These are phyloP conservation scores for Gallinago stenura DNA, from an alignment of 2,797 vertebrate genomes.

Conservation along the genomic window DNA sequence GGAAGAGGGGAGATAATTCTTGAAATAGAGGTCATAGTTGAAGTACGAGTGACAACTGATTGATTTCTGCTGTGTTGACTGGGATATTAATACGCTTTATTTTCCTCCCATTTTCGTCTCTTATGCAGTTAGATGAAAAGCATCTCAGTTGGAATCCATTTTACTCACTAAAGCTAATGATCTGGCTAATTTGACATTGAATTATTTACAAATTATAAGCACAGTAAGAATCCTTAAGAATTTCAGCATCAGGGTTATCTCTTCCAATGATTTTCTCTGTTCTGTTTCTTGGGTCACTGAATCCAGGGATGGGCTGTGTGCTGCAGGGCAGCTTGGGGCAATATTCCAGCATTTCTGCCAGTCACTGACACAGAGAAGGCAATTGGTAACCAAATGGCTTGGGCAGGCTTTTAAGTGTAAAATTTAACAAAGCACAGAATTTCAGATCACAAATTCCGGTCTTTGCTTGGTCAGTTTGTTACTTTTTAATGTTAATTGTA, in stretches of 20 bases:
- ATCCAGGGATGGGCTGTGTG: not conserved
- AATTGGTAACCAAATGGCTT: not conserved
- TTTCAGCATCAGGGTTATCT: not conserved
- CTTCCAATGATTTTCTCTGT: not conserved
- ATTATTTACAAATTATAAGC: not conserved
- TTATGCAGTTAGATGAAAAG: not conserved
- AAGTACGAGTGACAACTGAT: not conserved
- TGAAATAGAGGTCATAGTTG: not conserved
- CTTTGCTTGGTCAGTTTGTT: not conserved
- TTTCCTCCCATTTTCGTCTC: not conserved
- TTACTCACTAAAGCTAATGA: not conserved
- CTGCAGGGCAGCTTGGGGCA: not conserved
- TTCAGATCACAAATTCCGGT: not conserved
- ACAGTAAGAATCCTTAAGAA: not conserved
- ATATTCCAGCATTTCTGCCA: not conserved
- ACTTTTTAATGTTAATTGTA: not conserved
- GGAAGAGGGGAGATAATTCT: not conserved
- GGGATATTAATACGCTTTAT: not conserved
- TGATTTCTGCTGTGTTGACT: not conserved
- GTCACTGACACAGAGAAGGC: not conserved
- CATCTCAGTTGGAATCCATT: not conserved
- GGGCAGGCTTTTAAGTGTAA: not conserved
- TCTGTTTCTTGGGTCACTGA: not conserved
- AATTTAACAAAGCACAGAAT: not conserved
- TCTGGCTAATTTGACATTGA: not conserved